Evolutionary conservation across 2,888 invertebrate species (phyloP), one percentile per base, ranked within the genome.

Genomic region (Phania funesta): DNA sequence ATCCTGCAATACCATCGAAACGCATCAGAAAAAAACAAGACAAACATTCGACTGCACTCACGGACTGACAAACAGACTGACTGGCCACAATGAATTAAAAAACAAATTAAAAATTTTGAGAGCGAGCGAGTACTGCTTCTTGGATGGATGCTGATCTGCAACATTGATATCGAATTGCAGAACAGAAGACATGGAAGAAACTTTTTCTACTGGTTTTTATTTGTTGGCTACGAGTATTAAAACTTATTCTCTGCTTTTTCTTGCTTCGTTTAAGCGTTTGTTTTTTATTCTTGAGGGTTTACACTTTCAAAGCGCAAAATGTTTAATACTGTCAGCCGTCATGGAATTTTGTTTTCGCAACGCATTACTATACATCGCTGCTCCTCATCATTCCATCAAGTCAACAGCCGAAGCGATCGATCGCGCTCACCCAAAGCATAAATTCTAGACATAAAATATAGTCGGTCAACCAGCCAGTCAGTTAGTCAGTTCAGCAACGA

Each of bases 291-390:
- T 74, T 41, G 16, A 52, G 35, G 60, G 24, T 78, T 67, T 64
- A 74, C 76, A 80, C 80, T 78, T 81, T 74, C 58, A 58, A 74
- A 82, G 65, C 78, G 74, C 78, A 75, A 78, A 80, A 81, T 80
- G 83, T 79, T 84, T 84, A 85, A 84, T 86, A 84, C 88, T 89
- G 89, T 90, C 89, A 89, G 88, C 89, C 88, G 89, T 90, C 88
- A 89, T 87, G 89, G 89, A 87, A 88, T 89, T 89, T 86, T 85
- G 85, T 85, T 85, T 85, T 84, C 86, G 86, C 82, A 84, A 85
- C 85, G 85, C 85, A 84, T 84, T 84, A 62, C 78, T 70, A 75
- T 80, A 82, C 82, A 75, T 82, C 82, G 82, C 32, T 70, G 83
- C 78, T 81, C 70, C 83, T 78, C 76, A 78, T 83, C 85, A 83